Evolutionary conservation across 2,888 invertebrate genomes (phyloP), one percentile per base, ranked within the genome.

Genomic region (Nemoura dubitans): DNA sequence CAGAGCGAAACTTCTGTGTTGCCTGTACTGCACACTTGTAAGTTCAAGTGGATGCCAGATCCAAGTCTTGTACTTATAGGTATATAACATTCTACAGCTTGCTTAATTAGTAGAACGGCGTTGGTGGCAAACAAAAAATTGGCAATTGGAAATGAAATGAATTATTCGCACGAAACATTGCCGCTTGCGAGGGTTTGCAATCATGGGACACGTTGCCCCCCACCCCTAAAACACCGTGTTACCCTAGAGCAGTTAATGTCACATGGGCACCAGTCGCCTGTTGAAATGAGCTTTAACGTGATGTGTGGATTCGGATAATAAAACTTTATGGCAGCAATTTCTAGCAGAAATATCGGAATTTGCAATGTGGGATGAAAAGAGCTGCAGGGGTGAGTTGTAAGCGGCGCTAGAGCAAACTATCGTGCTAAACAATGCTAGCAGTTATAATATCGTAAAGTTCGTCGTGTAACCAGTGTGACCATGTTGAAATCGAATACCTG

Each of bases 291-390:
- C 59, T 59, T 59, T 59, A 59, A 30, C 42, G 42, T 83, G 83
- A 83, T 83, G 42, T 43, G 36, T 36, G 83, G 83, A 42, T 26
- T 42, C 83, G 42, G 83, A 36, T 83, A 83, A 83, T 83, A 83
- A 83, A 36, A 36, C 36, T 83, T 83, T 83, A 83, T 83, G 83
- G 82, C 36, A 36, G 82, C 36, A 82, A 82, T 82, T 82, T 82
- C 36, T 59, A 82, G 25, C 83, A 83, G 36, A 42, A 83, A 83
- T 83, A 83, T 83, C 43, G 83, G 83, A 83, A 42, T 83, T 43
- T 42, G 36, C 83, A 36, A 43, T n/a, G 36, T 78, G 36, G 16
- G 6, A n/a, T 82, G 29, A 78, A 78, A n/a, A 29, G 78, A n/a
- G 78, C 10, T 10, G 10, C 36, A 29, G 78, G 78, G 78, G 29